Conservation (phyloP, 1,140 invertebrate species). For the Atta colombica region DNA sequence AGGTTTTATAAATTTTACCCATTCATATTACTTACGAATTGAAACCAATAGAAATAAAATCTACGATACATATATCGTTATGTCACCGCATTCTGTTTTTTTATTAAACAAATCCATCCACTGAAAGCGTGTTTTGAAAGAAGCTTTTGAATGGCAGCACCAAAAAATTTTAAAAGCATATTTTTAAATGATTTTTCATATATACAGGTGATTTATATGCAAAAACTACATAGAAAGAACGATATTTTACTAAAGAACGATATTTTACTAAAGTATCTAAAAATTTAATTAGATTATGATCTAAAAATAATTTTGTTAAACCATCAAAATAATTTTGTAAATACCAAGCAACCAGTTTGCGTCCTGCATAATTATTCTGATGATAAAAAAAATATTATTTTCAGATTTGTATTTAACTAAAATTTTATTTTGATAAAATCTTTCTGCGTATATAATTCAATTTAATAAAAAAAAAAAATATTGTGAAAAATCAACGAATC, state of each 20-base stretch:
- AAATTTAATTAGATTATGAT: too few species aligned
- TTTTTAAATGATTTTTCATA: slow-evolving; percentile 9
- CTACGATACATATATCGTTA: not conserved
- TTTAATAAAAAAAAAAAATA: not conserved
- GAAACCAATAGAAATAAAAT: slow-evolving; percentile 42
- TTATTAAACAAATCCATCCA: slow-evolving; percentile 27
- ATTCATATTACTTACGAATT: slow-evolving; percentile 13
- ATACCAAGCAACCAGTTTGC: too few species aligned
- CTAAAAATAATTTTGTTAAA: too few species aligned
- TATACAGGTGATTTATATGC: not conserved
- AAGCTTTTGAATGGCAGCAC: not conserved
- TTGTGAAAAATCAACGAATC: not conserved
- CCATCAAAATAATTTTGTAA: too few species aligned
- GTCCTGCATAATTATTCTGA: too few species aligned
- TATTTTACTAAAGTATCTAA: too few species aligned
- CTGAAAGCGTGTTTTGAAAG: not conserved
- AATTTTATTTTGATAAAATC: too few species aligned
- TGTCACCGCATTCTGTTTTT: not conserved
- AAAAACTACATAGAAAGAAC: not conserved
- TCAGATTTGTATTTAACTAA: too few species aligned
- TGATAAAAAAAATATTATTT: too few species aligned
- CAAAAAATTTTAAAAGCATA: slow-evolving; percentile 9
- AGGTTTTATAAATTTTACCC: not conserved
- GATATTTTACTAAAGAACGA: too few species aligned
- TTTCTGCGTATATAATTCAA: not conserved